These are phyloP conservation scores for Epizoanthus scotinus DNA, from an alignment of 92 coral and sea anemone genomes.

Conservation along the genomic window DNA sequence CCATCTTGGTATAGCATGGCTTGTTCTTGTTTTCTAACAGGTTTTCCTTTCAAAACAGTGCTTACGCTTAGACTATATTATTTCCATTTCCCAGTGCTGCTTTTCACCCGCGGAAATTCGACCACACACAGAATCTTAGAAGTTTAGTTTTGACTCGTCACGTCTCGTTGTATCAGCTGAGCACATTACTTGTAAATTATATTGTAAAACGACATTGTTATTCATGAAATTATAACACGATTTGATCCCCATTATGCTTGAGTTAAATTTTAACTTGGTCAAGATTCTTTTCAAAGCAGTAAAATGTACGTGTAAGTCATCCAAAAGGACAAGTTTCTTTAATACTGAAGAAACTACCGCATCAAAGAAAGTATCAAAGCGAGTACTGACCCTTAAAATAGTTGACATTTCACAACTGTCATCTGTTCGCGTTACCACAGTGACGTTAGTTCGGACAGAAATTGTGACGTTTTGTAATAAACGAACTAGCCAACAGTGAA, in stretches of 20 bases:
- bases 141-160: conserved; percentile 32
- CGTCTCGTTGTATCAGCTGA: conserved; percentile 47
- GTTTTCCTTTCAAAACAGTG: background rate
- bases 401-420: conserved; percentile 26
- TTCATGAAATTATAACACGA: conserved; percentile 37
- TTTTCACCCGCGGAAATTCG: background rate
- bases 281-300: background rate
- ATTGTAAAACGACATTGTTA: conserved; percentile 42
- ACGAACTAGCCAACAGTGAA: background rate
- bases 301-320: background rate
- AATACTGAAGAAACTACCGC: background rate
- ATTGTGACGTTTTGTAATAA: conserved; percentile 42
- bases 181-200: conserved; percentile 43
- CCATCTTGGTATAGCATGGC: conserved; percentile 15
- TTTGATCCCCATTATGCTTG: conserved; percentile 9
- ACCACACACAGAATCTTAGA: conserved; percentile 14
- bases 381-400: background rate
- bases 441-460: conserved; percentile 38
- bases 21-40: conserved; percentile 13
- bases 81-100: background rate
- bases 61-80: background rate
- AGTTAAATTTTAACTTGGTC: background rate
- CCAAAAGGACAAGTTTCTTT: background rate
- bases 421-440: conserved; percentile 33
- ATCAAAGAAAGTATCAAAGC: background rate